These are phyloP conservation scores for Platyscelio sp. DNA, from an alignment of 2,888 invertebrate species.

Conservation along the genomic window DNA sequence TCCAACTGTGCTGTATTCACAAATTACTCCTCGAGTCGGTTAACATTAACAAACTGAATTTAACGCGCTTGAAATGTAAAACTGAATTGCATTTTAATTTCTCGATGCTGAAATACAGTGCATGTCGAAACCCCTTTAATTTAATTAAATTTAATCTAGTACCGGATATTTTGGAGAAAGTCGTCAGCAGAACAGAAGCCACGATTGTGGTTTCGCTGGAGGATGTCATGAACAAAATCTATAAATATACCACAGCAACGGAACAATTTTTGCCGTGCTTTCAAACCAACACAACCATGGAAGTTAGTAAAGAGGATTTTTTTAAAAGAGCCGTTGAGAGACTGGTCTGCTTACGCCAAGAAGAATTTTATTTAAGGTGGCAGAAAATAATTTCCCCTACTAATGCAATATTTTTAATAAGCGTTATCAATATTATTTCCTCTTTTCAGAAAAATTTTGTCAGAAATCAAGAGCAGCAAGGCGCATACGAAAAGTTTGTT, in stretches of 20 bases:
- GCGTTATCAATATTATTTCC: neutral
- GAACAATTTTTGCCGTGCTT: constrained; percentile 84
- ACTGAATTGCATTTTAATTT: neutral
- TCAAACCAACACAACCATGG: constrained; percentile 80
- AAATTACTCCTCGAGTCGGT: no score
- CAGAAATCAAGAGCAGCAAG: constrained; percentile 85
- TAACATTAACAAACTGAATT: no score
- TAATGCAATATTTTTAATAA: no score
- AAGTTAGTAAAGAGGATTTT: constrained; percentile 14
- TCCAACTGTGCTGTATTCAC: no score
- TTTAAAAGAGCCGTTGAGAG: constrained; percentile 19
- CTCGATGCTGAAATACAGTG: no score
- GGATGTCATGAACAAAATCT: constrained; percentile 80
- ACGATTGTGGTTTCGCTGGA: constrained; percentile 80
- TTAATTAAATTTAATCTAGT: no score
- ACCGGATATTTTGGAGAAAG: constrained; percentile 81
- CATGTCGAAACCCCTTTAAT: no score
- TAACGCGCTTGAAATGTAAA: neutral
- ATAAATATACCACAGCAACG: constrained; percentile 86
- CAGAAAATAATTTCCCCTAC: no score
- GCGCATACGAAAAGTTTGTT: constrained; percentile 76
- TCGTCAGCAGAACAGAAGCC: constrained; percentile 77
- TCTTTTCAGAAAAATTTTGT: constrained; percentile 85
- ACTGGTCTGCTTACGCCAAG: constrained; percentile 32
- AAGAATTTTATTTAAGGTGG: constrained; percentile 53